Evolutionary conservation across 2,888 invertebrate species (phyloP).

Genomic region (Hanleya hanleyi): DNA sequence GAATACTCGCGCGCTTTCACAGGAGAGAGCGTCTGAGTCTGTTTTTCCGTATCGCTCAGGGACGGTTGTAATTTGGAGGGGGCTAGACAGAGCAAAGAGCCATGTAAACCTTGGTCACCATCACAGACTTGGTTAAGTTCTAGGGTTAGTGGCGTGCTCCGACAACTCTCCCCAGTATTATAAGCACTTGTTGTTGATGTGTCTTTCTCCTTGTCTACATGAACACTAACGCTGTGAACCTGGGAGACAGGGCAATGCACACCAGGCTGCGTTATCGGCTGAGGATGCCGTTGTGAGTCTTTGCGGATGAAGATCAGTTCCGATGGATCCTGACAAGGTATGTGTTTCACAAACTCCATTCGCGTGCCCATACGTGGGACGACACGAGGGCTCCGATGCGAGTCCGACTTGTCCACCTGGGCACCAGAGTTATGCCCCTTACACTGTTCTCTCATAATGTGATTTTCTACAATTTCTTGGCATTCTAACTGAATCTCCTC

Average conservation of each 20-base stretch:
- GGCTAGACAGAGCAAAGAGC: conserved; percentile 67
- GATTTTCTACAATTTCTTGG: conserved; percentile 73
- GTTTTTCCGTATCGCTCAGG: conserved; percentile 68
- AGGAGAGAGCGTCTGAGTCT: conserved; percentile 63
- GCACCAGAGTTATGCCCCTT: conserved; percentile 35
- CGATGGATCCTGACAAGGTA: conserved; percentile 48
- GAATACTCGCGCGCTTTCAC: conserved; percentile 50
- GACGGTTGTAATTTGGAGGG: conserved; percentile 37
- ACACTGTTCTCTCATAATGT: conserved; percentile 58
- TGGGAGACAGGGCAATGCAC: neutral
- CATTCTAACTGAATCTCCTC: conserved; percentile 78
- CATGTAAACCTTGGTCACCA: conserved; percentile 60
- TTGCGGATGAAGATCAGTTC: conserved; percentile 45
- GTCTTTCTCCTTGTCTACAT: conserved; percentile 52
- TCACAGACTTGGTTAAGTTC: conserved; percentile 66
- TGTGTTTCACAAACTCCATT: conserved; percentile 64
- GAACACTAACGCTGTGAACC: neutral
- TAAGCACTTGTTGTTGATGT: conserved; percentile 81
- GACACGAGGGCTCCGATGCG: conserved; percentile 59
- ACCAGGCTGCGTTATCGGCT: conserved; percentile 7
- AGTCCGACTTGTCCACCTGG: conserved; percentile 35
- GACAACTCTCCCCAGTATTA: conserved; percentile 84
- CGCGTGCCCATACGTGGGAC: conserved; percentile 72
- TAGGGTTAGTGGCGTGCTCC: conserved; percentile 76
- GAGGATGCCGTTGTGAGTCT: conserved; percentile 22